A percentile compares a stretch with the other conserved stretches of the same genome.
phyloP scores from a whole-genome alignment of 2,797 vertebrate genomes.

The Pseudocheirus occidentalis region DNA sequence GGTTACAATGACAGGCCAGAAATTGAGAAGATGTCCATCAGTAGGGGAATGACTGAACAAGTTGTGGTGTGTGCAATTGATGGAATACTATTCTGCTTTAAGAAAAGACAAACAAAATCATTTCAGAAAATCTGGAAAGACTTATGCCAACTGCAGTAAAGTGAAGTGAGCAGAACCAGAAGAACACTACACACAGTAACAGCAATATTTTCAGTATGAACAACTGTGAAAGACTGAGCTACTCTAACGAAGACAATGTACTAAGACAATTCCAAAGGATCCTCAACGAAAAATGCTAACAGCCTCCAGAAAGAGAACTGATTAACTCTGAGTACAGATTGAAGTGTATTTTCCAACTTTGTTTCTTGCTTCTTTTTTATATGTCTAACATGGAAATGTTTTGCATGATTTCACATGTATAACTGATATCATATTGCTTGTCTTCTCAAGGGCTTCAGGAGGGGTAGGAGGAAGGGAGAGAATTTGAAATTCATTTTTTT shows the following conservation, averaged over 20 bases:
- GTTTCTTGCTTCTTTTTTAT: neutral
- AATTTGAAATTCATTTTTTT: neutral
- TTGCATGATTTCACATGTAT: neutral
- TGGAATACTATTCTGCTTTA: neutral
- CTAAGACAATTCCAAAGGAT: neutral
- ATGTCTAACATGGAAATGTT: neutral
- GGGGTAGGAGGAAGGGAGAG: neutral
- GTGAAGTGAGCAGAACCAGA: neutral
- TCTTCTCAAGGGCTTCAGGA: neutral
- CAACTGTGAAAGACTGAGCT: neutral
- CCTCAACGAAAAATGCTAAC: neutral
- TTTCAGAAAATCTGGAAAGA: neutral
- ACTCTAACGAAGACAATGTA: neutral
- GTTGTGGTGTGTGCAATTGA: neutral
- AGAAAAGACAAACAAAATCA: neutral
- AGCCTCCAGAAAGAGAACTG: neutral
- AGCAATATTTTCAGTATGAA: neutral
- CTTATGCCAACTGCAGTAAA: neutral
- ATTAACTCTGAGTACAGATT: neutral
- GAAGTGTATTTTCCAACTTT: neutral
- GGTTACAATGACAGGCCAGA: neutral
- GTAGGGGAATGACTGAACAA: neutral
- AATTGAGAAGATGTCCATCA: neutral
- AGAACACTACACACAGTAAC: neutral
- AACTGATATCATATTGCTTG: neutral